A percentile compares a stretch with the other conserved stretches of the same genome.
These are phyloP conservation scores for Pocillopora damicornis DNA, from an alignment of 64 coral and sea anemone genomes.

Conservation along the genomic window DNA sequence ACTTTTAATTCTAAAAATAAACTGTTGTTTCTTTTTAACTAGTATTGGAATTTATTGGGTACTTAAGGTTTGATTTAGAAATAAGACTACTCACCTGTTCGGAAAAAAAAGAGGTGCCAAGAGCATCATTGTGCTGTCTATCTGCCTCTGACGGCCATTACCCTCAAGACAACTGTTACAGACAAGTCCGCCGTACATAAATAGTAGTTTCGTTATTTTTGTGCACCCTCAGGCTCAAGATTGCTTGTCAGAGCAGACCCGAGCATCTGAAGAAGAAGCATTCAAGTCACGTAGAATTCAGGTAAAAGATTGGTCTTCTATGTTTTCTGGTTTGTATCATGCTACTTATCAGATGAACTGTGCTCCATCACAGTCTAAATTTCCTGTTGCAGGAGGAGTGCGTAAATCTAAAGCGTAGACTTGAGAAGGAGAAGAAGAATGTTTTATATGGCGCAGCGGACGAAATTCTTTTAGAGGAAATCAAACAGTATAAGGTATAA, in stretches of 20 bases:
- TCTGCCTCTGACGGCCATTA: too few species aligned
- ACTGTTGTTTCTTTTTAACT: too few species aligned
- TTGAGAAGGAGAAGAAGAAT: conserved; percentile 97
- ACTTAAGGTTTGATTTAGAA: too few species aligned
- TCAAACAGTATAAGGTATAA: conserved; percentile 78
- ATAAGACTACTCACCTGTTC: too few species aligned
- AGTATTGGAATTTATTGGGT: too few species aligned
- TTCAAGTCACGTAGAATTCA: conserved; percentile 88
- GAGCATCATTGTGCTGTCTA: too few species aligned
- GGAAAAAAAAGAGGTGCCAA: too few species aligned
- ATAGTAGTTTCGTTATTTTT: not conserved
- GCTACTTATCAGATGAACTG: not conserved
- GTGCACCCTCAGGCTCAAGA: conserved; percentile 55
- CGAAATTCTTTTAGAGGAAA: conserved; percentile 91
- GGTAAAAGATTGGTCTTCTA: not conserved
- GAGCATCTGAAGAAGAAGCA: conserved; percentile 87
- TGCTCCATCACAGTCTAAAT: too few species aligned
- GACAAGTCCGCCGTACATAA: too few species aligned
- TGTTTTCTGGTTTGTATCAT: not conserved
- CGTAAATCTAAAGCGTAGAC: conserved; percentile 76
- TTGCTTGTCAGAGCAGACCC: conserved; percentile 76
- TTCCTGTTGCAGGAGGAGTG: conserved; percentile 71
- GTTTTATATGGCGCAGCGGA: conserved; percentile 93
- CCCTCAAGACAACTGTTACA: too few species aligned
- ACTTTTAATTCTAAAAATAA: too few species aligned